Evolutionary conservation across 1,140 invertebrate species (phyloP), one percentile per base, ranked within the genome.

Genomic region (Antheraea pernyi): DNA sequence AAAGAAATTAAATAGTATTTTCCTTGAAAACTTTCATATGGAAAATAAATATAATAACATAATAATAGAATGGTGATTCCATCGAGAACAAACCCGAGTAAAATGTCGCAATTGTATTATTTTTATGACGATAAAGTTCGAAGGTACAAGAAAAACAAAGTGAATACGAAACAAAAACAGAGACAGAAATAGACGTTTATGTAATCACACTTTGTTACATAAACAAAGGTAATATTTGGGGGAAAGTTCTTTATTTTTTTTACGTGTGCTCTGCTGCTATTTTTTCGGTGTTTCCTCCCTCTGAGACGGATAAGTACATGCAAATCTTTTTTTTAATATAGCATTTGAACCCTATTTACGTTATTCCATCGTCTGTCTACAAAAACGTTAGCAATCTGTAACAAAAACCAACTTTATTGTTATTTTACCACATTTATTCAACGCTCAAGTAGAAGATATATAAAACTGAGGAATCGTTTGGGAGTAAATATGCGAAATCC

Each of bases 351-450:
- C 46, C 73, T 76, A 74, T 84, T 85, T 88, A 86, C 83, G 79
- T 74, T 79, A 81, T 84, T 78, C 81, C 85, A 85, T 75, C 82
- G 84, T 86, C 81, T 87, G 22, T 30, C 81, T 74, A 78, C 82
- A 85, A 88, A 85, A 89, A 90, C 89, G 89, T 90, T 88, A 88
- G 88, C 85, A 86, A 91, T 90, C 88, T 89, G 84, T 79, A 80
- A 78, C 79, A 77, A 89, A 91, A 90, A 88, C 87, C 88, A 84
- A 84, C 85, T 91, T 91, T 90, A 89, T 89, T 89, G 86, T 90
- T 90, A 88, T 85, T 87, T 85, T 88, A 81, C 83, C 84, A 83
- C 85, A 82, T 89, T 88, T 89, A 89, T 88, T 86, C 79, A 83
- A 81, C 76, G 82, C 83, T 88, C 81, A 79, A 82, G 74, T 78